Percentiles rank a stretch among this genome's conserved stretches.
These are phyloP conservation scores for Yoshiicerus persimilis DNA, from an alignment of 1,140 invertebrate genomes.

Conservation along the genomic window DNA sequence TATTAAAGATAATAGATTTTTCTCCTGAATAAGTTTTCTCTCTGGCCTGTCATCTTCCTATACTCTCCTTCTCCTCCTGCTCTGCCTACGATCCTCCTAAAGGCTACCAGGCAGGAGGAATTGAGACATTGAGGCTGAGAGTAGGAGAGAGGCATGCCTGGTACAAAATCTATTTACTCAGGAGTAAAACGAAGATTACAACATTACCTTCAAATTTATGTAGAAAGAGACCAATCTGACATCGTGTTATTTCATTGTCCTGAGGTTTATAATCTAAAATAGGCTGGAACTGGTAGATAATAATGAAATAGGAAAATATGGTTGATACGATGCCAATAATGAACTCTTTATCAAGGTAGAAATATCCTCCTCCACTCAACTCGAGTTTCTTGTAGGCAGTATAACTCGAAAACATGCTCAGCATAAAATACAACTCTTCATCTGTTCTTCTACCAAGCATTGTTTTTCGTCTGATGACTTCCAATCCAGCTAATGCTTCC, in stretches of 20 bases:
- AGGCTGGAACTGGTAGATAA: constrained; percentile 40
- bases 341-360: constrained; percentile 36
- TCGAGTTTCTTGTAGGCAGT: constrained; percentile 28
- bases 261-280: neutral
- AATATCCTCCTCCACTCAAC: constrained; percentile 33
- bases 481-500: constrained; percentile 43
- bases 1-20: too few relatives aligned
- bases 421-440: constrained; percentile 42
- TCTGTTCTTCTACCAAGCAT: constrained; percentile 39
- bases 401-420: constrained; percentile 44
- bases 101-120: too few relatives aligned
- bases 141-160: too few relatives aligned
- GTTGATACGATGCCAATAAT: constrained; percentile 32
- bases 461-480: constrained; percentile 39
- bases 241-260: neutral
- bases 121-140: too few relatives aligned
- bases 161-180: too few relatives aligned
- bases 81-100: too few relatives aligned
- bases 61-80: too few relatives aligned
- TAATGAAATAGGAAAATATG: constrained; percentile 42
- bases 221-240: neutral
- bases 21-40: too few relatives aligned
- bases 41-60: too few relatives aligned
- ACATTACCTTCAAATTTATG: neutral
- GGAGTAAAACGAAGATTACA: too few relatives aligned